Percentiles rank a stretch among this genome's conserved stretches.
These are phyloP conservation scores for Actinostola sp. DNA, from an alignment of 92 coral and sea anemone species.

Conservation along the genomic window DNA sequence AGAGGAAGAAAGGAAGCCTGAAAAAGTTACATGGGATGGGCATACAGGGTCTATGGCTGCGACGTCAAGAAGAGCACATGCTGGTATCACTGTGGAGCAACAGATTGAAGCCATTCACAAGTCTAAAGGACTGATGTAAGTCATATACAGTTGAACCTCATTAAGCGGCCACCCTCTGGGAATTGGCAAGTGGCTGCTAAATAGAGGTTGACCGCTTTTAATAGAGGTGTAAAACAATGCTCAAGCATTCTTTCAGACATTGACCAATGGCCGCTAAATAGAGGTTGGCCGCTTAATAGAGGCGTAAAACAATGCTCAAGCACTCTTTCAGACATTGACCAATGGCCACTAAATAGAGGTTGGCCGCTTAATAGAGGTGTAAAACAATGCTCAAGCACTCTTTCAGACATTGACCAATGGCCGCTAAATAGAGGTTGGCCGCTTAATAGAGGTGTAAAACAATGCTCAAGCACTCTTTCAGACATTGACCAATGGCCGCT, in stretches of 20 bases:
- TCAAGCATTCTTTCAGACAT: slow-evolving; percentile 17
- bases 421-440: too few species aligned
- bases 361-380: too few species aligned
- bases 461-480: too few species aligned
- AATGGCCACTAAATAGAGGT: too few species aligned
- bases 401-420: too few species aligned
- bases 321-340: too few species aligned
- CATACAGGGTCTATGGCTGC: slow-evolving; percentile 98
- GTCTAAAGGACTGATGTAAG: slow-evolving; percentile 97
- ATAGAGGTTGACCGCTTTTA: neutral
- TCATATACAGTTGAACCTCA: neutral
- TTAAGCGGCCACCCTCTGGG: neutral
- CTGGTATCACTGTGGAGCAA: slow-evolving; percentile 93
- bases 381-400: too few species aligned
- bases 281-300: too few species aligned
- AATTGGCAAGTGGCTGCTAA: neutral
- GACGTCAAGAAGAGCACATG: slow-evolving; percentile 95
- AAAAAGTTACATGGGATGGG: slow-evolving; percentile 99
- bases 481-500: too few species aligned
- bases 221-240: neutral
- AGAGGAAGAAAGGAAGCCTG: slow-evolving; percentile 91
- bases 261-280: too few species aligned
- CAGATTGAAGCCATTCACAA: slow-evolving; percentile 99
- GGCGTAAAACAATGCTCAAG: too few species aligned
- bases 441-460: too few species aligned